Conservation (phyloP, 2,888 invertebrate genomes). For the Stictocephala bisonia region DNA sequence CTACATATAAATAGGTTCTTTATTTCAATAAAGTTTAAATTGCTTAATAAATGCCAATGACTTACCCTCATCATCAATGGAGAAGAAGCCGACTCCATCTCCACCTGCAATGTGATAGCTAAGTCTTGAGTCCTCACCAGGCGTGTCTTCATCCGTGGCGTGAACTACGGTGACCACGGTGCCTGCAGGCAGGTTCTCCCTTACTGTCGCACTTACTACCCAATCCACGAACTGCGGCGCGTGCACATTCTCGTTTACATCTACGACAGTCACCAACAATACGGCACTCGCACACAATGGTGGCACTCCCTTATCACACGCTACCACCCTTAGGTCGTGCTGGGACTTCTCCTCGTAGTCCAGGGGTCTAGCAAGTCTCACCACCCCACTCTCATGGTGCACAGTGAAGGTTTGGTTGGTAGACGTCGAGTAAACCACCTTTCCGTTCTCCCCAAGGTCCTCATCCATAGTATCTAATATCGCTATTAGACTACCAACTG, state of each 20-base stretch:
- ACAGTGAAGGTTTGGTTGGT: conserved; percentile 71
- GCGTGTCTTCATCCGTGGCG: conserved; percentile 82
- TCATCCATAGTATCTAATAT: conserved; percentile 85
- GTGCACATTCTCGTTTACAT: conserved; percentile 92
- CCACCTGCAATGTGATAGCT: conserved; percentile 89
- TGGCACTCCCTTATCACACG: conserved; percentile 86
- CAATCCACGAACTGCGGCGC: conserved; percentile 85
- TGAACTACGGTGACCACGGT: conserved; percentile 79
- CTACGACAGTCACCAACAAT: conserved; percentile 85
- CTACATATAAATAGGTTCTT: too few relatives aligned
- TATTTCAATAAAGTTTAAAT: too few relatives aligned
- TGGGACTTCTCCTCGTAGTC: conserved; percentile 91
- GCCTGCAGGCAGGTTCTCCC: conserved; percentile 82
- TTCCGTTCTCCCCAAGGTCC: conserved; percentile 84
- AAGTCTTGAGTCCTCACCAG: conserved; percentile 82
- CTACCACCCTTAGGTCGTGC: conserved; percentile 86
- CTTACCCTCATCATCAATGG: conserved; percentile 87
- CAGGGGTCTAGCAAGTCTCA: conserved; percentile 79
- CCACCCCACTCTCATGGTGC: conserved; percentile 79
- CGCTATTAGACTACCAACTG: conserved; percentile 85
- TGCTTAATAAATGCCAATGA: too few relatives aligned
- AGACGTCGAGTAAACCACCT: conserved; percentile 74
- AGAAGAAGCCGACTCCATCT: conserved; percentile 90
- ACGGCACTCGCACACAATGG: conserved; percentile 81
- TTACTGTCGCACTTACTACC: conserved; percentile 77